Evolutionary conservation across 1,140 invertebrate genomes (phyloP).

Genomic region (Ceratina australensis): DNA sequence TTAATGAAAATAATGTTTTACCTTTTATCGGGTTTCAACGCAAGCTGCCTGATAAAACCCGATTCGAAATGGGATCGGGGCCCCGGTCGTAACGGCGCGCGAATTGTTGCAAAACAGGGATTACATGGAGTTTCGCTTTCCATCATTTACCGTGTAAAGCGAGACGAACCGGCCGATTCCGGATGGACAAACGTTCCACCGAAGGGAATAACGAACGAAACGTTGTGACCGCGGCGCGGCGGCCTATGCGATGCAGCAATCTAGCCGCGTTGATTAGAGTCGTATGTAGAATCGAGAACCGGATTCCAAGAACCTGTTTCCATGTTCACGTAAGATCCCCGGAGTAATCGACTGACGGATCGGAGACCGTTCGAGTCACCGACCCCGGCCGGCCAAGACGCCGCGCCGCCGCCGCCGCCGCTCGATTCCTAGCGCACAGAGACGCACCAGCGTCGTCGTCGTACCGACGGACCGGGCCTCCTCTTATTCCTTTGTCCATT

Average conservation of each 20-base stretch:
- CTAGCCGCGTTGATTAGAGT: conserved; percentile 80
- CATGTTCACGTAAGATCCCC: conserved; percentile 81
- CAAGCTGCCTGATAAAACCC: no score
- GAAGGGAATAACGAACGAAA: conserved; percentile 39
- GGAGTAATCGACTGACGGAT: conserved; percentile 80
- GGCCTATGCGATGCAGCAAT: conserved; percentile 77
- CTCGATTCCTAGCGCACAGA: conserved; percentile 44
- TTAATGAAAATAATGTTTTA: background rate
- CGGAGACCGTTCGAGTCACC: conserved; percentile 80
- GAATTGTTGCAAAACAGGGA: no score
- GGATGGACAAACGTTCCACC: conserved; percentile 34
- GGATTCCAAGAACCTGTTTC: conserved; percentile 81
- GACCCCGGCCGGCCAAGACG: conserved; percentile 74
- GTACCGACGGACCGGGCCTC: conserved; percentile 15
- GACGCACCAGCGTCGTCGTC: background rate
- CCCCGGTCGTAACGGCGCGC: no score
- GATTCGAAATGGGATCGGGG: no score
- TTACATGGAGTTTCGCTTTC: background rate
- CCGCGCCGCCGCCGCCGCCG: conserved; percentile 48
- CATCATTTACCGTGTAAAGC: background rate
- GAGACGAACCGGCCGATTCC: conserved; percentile 2
- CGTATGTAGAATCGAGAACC: conserved; percentile 81
- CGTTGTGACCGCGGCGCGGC: conserved; percentile 50
- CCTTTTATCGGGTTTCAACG: no score
- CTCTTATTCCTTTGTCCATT: conserved; percentile 41